Evolutionary conservation across 2,113 vertebrate species (phyloP), one percentile per base, ranked within the genome.

Genomic region (Zosterops lateralis): DNA sequence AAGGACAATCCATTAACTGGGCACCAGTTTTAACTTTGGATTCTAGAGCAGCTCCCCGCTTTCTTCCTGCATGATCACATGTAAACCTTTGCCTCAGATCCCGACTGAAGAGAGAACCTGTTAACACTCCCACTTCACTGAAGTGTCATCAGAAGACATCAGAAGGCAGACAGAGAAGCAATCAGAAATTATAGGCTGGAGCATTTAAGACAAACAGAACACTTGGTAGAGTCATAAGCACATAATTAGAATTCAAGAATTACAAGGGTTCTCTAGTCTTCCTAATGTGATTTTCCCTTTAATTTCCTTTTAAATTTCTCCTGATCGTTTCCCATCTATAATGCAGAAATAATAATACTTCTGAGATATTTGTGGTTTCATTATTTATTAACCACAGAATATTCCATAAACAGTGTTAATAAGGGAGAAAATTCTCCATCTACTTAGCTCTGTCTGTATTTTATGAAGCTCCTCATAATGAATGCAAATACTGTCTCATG

Each of bases 301-400:
- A 48, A 67, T 70, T 84, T 89, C 14, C n/a, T 45, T 68, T 81
- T 70, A 56, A 50, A 67, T 54, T 62, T 84, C 58, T 82, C 66
- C 45, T 72, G 28, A 72, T 8, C 2, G 5, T 40, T 90, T 53
- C 32, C 16, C 29, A 71, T 38, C n/a, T 76, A 24, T 47, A 80
- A 79, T 14, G 18, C 9, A 28, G 36, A 60, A 89, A 84, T 14
- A 87, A n/a, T 40, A 81, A 18, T 36, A 58, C 38, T 70, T 67
- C 44, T 26, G 62, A 89, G n/a, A 62, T 42, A n/a, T 36, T 78
- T 36, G 54, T 25, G 38, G 34, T 31, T 83, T 83, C 34, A 72
- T 79, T 79, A 42, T 61, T 82, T 73, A 84, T 42, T 54, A 24
- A 73, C 13, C 26, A 74, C 1, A 51, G 56, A 81, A 60, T 60